Evolutionary conservation across 64 coral and sea anemone genomes (phyloP), one percentile per base, ranked within the genome.

Genomic region (Astreopora myriophthalma): DNA sequence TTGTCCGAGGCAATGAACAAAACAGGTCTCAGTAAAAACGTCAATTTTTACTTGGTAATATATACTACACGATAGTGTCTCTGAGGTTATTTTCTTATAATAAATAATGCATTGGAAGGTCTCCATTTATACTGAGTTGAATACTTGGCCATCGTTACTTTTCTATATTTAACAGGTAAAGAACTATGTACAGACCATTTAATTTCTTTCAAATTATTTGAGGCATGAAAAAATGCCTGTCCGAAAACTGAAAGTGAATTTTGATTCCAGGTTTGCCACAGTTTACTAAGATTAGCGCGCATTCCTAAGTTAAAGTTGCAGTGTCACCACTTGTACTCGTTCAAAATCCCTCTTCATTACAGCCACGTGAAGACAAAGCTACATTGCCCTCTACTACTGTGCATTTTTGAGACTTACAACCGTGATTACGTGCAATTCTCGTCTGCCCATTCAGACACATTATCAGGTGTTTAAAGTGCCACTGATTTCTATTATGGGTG

Each of bases 61-160:
- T 62, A 55, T 34, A 63, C 49, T 63, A 64, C 49, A 82, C 5
- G 13, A 76, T 25, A 60, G 55, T 64, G n/a, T 65, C 52, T 64
- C 33, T 83, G 55, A 65, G 61, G 30, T 55, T 64, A 36, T 83
- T 83, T 83, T 80, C 19, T 79, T 58, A 64, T 83, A 83, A 83
- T 83, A 83, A 83, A 83, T 82, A 82, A 82, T 65, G 57, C 52
- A 64, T 40, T 81, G 49, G 52, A 60, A 58, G 34, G 33, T 64
- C 17, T 38, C 52, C 32, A 37, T 65, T 83, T 83, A 37, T 39
- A 30, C 3, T 22, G 7, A 38, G 61, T 64, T 64, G 52, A 83
- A 83, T 80, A 80, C n/a, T 78, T 8, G 16, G 22, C 8, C 23
- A 74, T 49, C 29, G 25, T 29, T 78, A 51, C 19, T 19, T 37